phyloP scores from a whole-genome alignment of 2,888 invertebrate genomes.

The Drosophila imparisetae region DNA sequence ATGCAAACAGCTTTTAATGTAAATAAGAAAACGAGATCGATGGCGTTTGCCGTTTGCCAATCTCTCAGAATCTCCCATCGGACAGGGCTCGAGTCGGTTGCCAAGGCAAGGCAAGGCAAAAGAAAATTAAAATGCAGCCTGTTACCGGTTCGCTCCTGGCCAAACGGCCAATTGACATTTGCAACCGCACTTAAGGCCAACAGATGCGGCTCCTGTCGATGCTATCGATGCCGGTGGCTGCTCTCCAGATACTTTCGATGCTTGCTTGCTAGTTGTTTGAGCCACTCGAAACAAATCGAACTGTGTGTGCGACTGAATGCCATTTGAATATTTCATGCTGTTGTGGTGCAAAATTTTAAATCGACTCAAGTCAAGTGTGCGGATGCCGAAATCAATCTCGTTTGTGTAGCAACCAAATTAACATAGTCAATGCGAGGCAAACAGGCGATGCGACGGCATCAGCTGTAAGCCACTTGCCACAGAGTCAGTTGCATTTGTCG shows the following conservation, averaged over 20 bases:
- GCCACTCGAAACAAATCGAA: slow-evolving; percentile 76
- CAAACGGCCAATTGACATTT: slow-evolving; percentile 77
- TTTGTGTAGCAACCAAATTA: slow-evolving; percentile 74
- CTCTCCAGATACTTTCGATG: slow-evolving; percentile 35
- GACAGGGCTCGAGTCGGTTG: slow-evolving; percentile 21
- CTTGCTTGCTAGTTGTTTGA: slow-evolving; percentile 39
- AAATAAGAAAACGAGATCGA: slow-evolving; percentile 85
- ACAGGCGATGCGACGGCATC: slow-evolving; percentile 28
- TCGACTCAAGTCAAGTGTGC: slow-evolving; percentile 79
- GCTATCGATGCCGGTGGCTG: slow-evolving; percentile 30
- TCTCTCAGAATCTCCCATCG: slow-evolving; percentile 37
- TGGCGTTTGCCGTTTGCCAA: slow-evolving; percentile 69
- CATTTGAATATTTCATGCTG: slow-evolving; percentile 78
- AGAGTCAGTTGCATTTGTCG: slow-evolving; percentile 76
- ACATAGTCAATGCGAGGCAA: slow-evolving; percentile 56
- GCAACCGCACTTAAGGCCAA: slow-evolving; percentile 79
- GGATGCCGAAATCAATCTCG: slow-evolving; percentile 78
- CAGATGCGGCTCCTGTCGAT: slow-evolving; percentile 40
- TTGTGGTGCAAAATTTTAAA: slow-evolving; percentile 79
- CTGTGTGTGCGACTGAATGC: slow-evolving; percentile 59
- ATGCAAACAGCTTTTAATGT: slow-evolving; percentile 85
- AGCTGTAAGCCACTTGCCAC: slow-evolving; percentile 71
- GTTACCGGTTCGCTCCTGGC: slow-evolving; percentile 59
- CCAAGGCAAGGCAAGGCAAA: slow-evolving; percentile 23
- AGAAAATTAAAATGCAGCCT: slow-evolving; percentile 75